A percentile compares a stretch with the other conserved stretches of the same genome.
Evolutionary conservation across 2,113 vertebrate species (phyloP).

Genomic region (Empidonax alnorum): DNA sequence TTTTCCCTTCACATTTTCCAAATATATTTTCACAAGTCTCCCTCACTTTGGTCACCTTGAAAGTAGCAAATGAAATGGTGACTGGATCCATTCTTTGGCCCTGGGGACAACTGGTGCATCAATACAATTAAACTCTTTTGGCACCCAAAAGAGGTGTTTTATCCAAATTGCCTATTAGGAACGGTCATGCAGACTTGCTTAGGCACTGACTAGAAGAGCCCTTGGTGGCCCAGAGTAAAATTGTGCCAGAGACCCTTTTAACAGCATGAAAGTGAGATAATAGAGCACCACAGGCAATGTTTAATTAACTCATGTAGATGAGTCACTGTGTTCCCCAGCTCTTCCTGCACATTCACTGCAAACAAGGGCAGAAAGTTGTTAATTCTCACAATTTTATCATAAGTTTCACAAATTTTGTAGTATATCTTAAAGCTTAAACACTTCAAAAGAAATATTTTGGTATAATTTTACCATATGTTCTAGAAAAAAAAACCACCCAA

Average conservation of each 20-base stretch:
- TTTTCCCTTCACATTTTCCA: background rate
- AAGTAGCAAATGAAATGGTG: background rate
- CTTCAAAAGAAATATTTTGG: background rate
- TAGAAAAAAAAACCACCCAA: background rate
- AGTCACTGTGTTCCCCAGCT: background rate
- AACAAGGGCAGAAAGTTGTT: background rate
- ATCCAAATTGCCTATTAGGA: slow-evolving; percentile 30
- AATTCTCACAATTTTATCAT: background rate
- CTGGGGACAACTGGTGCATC: background rate
- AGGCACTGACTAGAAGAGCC: background rate
- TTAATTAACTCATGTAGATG: slow-evolving; percentile 42
- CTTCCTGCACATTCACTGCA: background rate
- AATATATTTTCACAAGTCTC: background rate
- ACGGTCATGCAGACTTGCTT: background rate
- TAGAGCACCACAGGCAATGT: slow-evolving; percentile 6
- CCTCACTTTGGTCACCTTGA: background rate
- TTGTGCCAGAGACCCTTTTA: slow-evolving; percentile 27
- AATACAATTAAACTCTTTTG: background rate
- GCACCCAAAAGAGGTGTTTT: background rate
- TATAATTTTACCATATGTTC: background rate
- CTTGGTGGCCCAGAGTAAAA: background rate
- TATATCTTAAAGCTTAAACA: background rate
- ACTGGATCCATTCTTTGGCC: background rate
- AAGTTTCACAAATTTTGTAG: background rate
- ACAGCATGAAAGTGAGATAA: slow-evolving; percentile 16